A percentile compares a stretch with the other conserved stretches of the same genome.
Conservation (phyloP, 1,140 invertebrate species). For the Pachypsylla venusta region DNA sequence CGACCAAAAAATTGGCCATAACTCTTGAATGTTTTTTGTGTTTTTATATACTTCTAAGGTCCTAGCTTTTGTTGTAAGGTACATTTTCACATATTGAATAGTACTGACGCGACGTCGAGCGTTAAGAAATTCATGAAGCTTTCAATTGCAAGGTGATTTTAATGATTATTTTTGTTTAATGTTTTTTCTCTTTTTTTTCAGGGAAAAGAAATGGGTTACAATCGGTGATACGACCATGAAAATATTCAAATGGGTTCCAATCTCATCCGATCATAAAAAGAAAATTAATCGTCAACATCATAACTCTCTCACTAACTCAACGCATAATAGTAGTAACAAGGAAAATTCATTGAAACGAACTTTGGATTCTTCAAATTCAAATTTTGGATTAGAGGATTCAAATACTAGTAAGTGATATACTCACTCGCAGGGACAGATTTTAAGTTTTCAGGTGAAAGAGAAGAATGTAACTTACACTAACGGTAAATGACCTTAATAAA, state of each 20-base stretch:
- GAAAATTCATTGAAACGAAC: slow-evolving; percentile 56
- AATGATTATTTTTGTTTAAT: background rate
- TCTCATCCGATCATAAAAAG: slow-evolving; percentile 50
- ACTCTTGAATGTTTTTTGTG: too few relatives aligned
- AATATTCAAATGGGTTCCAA: slow-evolving; percentile 96
- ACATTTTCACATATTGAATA: too few relatives aligned
- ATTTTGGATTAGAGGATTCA: slow-evolving; percentile 70
- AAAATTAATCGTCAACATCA: slow-evolving; percentile 41
- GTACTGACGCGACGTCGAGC: too few relatives aligned
- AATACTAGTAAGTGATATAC: slow-evolving; percentile 57
- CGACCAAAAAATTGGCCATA: too few relatives aligned
- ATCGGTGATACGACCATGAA: slow-evolving; percentile 97
- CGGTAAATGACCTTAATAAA: too few relatives aligned
- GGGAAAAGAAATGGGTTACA: slow-evolving; percentile 98
- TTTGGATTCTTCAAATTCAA: slow-evolving; percentile 61
- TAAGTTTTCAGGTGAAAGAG: too few relatives aligned
- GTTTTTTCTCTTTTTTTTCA: slow-evolving; percentile 32
- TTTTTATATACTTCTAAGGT: too few relatives aligned
- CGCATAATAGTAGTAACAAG: slow-evolving; percentile 40
- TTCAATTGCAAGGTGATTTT: too few relatives aligned
- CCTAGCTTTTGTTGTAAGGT: too few relatives aligned
- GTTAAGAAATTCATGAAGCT: too few relatives aligned
- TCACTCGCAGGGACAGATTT: too few relatives aligned
- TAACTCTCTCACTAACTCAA: background rate
- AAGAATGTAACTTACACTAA: too few relatives aligned